A percentile compares a stretch with the other conserved stretches of the same genome.
These are phyloP conservation scores for Drosophila sechellia DNA, from an alignment of 1,140 invertebrate species.

Conservation along the genomic window DNA sequence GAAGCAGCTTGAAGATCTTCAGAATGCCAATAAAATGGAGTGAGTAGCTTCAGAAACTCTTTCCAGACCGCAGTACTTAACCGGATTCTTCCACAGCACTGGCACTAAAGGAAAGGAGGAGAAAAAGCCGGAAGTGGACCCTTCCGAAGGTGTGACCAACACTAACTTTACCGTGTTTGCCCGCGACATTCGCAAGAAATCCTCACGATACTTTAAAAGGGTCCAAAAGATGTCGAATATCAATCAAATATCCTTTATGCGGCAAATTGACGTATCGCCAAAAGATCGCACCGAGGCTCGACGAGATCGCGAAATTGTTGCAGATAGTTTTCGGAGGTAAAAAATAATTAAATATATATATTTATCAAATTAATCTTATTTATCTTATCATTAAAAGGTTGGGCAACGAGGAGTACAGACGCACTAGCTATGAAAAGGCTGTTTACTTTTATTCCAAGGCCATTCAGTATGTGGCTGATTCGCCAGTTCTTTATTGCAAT, in stretches of 20 bases:
- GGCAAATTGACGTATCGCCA: conserved; percentile 34
- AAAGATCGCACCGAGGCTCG: conserved; percentile 12
- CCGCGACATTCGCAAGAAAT: conserved; percentile 6
- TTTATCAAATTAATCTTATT: too few species aligned
- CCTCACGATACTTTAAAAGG: neutral
- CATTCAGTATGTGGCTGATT: conserved; percentile 44
- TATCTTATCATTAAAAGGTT: conserved; percentile 19
- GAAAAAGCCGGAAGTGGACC: conserved; percentile 31
- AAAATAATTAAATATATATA: neutral
- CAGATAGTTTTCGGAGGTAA: conserved; percentile 56
- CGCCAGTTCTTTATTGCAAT: conserved; percentile 58
- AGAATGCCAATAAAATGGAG: conserved; percentile 38
- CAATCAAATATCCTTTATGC: conserved; percentile 48
- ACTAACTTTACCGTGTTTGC: conserved; percentile 14
- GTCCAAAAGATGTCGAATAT: neutral
- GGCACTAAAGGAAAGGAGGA: conserved; percentile 35
- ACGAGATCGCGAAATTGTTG: conserved; percentile 28
- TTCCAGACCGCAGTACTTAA: neutral
- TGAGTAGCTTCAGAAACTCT: neutral
- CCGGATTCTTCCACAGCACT: neutral
- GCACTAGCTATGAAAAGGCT: conserved; percentile 37
- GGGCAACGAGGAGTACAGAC: conserved; percentile 55
- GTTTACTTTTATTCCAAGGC: conserved; percentile 40
- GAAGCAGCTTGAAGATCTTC: conserved; percentile 35
- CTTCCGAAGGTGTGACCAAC: conserved; percentile 27